Evolutionary conservation across 2,888 invertebrate species (phyloP).

Genomic region (Luperina testacea): DNA sequence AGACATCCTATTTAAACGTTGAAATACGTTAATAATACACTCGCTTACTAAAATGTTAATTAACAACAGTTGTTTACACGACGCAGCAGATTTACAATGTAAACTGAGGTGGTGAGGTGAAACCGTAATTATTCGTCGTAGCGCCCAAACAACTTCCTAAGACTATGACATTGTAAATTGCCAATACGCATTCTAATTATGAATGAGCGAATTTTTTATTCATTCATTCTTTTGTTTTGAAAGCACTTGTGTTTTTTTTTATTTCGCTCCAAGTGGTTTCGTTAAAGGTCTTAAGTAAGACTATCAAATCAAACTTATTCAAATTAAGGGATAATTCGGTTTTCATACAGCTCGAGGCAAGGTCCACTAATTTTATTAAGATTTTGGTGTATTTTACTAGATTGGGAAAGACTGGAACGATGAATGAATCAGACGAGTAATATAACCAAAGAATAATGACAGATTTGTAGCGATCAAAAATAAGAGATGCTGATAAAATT

Average conservation of each 20-base stretch:
- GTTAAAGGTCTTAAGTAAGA: neutral
- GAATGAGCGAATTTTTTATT: neutral
- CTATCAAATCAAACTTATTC: neutral
- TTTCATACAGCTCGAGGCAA: neutral
- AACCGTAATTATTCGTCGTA: slow-evolving; percentile 71
- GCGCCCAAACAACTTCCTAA: slow-evolving; percentile 62
- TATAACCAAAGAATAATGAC: neutral
- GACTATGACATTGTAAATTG: slow-evolving; percentile 54
- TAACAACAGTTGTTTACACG: slow-evolving; percentile 68
- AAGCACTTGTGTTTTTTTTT: neutral
- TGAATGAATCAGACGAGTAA: neutral
- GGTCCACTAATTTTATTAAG: neutral
- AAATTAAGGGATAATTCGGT: neutral
- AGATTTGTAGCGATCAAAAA: neutral
- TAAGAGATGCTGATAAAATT: neutral
- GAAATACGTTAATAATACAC: slow-evolving; percentile 68
- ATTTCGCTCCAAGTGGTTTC: neutral
- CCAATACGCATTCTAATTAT: slow-evolving; percentile 48
- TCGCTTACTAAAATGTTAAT: slow-evolving; percentile 72
- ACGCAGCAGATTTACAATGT: slow-evolving; percentile 74
- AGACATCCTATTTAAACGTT: slow-evolving; percentile 64
- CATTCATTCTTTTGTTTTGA: slow-evolving; percentile 7
- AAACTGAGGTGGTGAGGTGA: slow-evolving; percentile 65
- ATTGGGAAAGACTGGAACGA: neutral
- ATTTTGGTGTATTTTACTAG: neutral